These are phyloP conservation scores for Eciton burchellii DNA, from an alignment of 1,140 invertebrate species.

Conservation along the genomic window DNA sequence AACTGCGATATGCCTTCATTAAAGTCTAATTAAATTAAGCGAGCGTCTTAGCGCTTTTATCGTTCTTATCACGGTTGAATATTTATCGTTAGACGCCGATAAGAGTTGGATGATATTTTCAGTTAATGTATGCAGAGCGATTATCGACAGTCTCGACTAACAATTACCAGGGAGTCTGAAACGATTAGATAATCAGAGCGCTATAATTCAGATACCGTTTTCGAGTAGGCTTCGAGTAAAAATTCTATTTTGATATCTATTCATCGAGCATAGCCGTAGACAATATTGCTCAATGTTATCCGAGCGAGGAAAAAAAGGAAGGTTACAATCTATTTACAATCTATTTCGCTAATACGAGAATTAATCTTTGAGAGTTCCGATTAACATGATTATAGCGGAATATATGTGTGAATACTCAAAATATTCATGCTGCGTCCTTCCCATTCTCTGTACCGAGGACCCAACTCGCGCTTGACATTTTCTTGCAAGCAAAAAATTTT, in stretches of 20 bases:
- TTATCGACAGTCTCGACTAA: background rate
- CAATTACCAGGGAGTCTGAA: background rate
- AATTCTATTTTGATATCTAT: background rate
- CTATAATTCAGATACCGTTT: background rate
- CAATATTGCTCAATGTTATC: too few relatives aligned
- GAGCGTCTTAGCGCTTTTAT: slow-evolving; percentile 15
- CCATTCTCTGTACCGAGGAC: slow-evolving; percentile 72
- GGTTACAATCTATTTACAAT: background rate
- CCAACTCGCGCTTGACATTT: slow-evolving; percentile 74
- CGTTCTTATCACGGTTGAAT: slow-evolving; percentile 46
- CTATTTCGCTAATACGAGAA: background rate
- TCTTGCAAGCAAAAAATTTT: slow-evolving; percentile 67
- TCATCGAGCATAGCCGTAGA: too few relatives aligned
- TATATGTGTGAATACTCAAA: slow-evolving; percentile 65
- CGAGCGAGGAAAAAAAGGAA: background rate
- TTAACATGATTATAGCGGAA: background rate
- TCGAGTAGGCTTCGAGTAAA: background rate
- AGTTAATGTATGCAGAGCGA: slow-evolving; percentile 9
- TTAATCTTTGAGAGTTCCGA: background rate
- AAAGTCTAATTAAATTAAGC: slow-evolving; percentile 47
- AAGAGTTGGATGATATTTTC: slow-evolving; percentile 8
- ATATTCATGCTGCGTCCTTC: slow-evolving; percentile 68
- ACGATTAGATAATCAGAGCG: slow-evolving; percentile 2
- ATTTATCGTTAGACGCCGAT: slow-evolving; percentile 41
- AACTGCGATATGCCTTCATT: background rate